phyloP scores from a whole-genome alignment of 2,888 invertebrate species.

The Drosophila koepferae region DNA sequence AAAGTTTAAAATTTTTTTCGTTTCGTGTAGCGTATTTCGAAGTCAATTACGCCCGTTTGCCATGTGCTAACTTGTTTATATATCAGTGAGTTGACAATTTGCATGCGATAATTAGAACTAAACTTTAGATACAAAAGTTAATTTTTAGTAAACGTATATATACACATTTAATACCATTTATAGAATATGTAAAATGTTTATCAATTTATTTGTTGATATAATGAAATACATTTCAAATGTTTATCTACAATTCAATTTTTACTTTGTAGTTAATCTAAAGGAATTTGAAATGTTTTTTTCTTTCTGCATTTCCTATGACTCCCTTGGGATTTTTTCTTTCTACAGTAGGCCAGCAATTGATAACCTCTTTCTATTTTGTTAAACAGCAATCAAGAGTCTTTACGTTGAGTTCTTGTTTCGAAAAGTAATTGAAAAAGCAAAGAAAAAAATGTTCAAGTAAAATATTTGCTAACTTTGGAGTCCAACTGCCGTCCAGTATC shows the following conservation, averaged over 20 bases:
- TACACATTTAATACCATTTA: background rate
- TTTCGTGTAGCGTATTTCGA: background rate
- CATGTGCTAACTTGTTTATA: background rate
- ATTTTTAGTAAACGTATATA: background rate
- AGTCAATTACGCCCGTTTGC: background rate
- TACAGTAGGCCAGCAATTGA: background rate
- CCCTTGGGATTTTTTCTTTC: background rate
- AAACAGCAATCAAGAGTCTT: slow-evolving; percentile 27
- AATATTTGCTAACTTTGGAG: slow-evolving; percentile 44
- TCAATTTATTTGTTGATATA: background rate
- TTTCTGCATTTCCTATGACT: background rate
- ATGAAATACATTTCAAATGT: background rate
- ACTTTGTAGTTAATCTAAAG: background rate
- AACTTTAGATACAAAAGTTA: background rate
- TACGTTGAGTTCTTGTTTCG: slow-evolving; percentile 3
- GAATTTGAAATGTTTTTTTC: background rate
- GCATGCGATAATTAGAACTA: slow-evolving; percentile 2
- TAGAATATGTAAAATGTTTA: background rate
- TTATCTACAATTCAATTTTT: background rate
- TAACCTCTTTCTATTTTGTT: background rate
- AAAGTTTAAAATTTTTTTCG: too few relatives aligned
- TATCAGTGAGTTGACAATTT: background rate
- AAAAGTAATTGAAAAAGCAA: slow-evolving; percentile 10
- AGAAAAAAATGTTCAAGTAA: slow-evolving; percentile 6
- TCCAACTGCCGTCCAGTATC: slow-evolving; percentile 22